A percentile compares a stretch with the other conserved stretches of the same genome.
Conservation (phyloP, 2,113 vertebrate species). For the Pseudopodoces humilis region DNA sequence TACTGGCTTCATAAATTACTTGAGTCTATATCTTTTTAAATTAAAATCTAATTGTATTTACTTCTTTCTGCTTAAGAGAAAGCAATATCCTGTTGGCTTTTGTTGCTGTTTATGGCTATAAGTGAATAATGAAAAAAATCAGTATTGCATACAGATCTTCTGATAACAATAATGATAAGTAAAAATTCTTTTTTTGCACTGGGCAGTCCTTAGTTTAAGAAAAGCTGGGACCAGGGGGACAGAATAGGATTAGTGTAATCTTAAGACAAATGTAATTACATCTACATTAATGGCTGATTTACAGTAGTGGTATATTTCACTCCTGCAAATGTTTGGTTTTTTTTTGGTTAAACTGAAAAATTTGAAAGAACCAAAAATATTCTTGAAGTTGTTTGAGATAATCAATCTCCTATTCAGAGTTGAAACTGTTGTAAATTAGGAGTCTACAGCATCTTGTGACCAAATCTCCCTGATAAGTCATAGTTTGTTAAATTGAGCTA, state of each 20-base stretch:
- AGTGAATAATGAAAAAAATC: background rate
- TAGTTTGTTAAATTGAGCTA: background rate
- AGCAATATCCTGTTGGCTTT: background rate
- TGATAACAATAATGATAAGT: background rate
- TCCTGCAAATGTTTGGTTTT: background rate
- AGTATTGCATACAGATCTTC: background rate
- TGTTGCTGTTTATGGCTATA: background rate
- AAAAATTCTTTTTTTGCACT: background rate
- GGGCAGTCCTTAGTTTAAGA: background rate
- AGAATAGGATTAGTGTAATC: background rate
- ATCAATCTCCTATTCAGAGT: background rate
- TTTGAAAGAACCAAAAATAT: background rate
- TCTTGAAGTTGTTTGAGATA: background rate
- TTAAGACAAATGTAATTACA: background rate
- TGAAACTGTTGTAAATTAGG: background rate
- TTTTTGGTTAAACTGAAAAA: background rate
- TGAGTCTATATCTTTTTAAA: background rate
- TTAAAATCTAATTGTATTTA: constrained; percentile 34
- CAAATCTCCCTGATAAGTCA: background rate
- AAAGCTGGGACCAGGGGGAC: background rate
- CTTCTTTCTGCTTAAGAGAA: background rate
- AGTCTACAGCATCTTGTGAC: background rate
- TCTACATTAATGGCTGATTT: background rate
- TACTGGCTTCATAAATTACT: background rate
- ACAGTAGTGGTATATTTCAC: background rate